A percentile compares a stretch with the other conserved stretches of the same genome.
Conservation (phyloP, 2,113 vertebrate species). For the Saimiri boliviensis region DNA sequence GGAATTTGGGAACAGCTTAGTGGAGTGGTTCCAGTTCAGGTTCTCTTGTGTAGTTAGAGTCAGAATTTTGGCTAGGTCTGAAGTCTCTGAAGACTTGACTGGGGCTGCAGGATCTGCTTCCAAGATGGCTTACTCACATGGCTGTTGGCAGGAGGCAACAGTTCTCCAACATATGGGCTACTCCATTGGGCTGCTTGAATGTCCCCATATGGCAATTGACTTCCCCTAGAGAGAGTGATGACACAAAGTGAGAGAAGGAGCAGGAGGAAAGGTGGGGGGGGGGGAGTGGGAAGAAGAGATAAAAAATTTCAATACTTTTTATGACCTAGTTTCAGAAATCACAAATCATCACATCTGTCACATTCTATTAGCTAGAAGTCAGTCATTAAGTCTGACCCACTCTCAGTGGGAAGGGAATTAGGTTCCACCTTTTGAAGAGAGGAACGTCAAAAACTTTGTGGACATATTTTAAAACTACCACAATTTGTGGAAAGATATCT, state of each 20-base stretch:
- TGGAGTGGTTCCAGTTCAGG: neutral
- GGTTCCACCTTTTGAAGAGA: neutral
- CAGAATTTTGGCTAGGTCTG: neutral
- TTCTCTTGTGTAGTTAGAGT: neutral
- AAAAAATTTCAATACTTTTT: neutral
- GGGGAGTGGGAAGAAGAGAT: neutral
- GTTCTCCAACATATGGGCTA: conserved; percentile 42
- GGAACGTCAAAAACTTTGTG: neutral
- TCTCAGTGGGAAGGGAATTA: conserved; percentile 25
- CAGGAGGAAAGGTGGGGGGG: neutral
- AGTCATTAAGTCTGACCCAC: neutral
- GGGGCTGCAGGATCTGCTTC: conserved; percentile 7
- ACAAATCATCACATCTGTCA: neutral
- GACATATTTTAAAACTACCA: neutral
- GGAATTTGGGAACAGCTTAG: neutral
- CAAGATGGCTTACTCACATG: conserved; percentile 30
- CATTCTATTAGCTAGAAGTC: conserved; percentile 4
- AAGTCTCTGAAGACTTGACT: conserved; percentile 31
- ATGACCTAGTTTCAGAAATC: conserved; percentile 53
- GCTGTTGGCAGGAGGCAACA: conserved; percentile 4
- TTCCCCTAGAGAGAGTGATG: neutral
- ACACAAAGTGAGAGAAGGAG: neutral
- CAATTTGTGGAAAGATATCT: neutral
- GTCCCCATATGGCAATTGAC: conserved; percentile 38
- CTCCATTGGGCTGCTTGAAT: conserved; percentile 25